Evolutionary conservation across 2,797 vertebrate species (phyloP).

Genomic region (Natrix natrix): DNA sequence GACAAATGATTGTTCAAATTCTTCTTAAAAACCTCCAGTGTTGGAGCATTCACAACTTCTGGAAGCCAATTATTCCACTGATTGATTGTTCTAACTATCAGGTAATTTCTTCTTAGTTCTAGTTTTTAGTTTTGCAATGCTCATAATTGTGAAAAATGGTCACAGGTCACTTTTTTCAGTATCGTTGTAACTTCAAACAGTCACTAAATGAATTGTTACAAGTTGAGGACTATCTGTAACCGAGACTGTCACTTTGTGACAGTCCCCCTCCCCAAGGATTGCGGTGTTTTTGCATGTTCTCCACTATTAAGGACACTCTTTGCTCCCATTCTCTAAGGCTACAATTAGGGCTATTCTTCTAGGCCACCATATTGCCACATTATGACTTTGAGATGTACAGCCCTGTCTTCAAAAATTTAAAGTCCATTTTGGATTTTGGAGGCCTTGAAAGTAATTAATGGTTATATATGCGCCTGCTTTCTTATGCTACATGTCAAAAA

Average conservation of each 20-base stretch:
- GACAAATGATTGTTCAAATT: neutral
- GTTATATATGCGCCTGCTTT: constrained; percentile 42
- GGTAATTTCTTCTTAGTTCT: neutral
- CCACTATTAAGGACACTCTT: neutral
- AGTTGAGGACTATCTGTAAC: neutral
- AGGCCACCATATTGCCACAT: neutral
- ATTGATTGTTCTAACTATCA: neutral
- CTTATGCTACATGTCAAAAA: constrained; percentile 34
- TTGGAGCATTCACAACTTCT: neutral
- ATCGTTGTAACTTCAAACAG: neutral
- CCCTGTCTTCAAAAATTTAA: constrained; percentile 29
- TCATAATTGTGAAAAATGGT: too few relatives aligned
- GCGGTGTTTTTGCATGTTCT: neutral
- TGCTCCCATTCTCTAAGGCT: neutral
- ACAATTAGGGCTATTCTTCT: neutral
- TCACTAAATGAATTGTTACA: neutral
- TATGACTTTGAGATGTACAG: neutral
- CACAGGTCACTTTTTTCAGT: neutral
- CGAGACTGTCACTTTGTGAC: neutral
- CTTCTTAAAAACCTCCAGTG: neutral
- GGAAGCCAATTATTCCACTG: neutral
- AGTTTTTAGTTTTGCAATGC: neutral
- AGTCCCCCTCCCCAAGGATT: neutral
- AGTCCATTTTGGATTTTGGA: constrained; percentile 52
- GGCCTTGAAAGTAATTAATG: constrained; percentile 4